phyloP scores from a whole-genome alignment of 2,797 vertebrate species.

The Carcharodon carcharias region DNA sequence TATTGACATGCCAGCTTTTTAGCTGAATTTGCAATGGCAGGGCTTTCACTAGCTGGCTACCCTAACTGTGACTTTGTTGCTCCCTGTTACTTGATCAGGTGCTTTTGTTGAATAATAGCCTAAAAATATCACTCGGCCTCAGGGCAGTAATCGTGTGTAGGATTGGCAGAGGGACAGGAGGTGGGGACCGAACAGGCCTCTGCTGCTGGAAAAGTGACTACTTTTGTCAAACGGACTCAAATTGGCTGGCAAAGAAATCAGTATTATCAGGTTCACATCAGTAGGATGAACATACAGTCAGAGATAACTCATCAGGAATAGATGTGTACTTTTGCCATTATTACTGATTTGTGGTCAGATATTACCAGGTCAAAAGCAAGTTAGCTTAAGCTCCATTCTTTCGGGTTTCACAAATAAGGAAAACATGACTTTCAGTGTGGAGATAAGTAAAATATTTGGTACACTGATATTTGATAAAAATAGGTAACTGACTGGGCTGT shows the following conservation, averaged over 20 bases:
- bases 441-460: not conserved
- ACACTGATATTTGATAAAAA: not conserved
- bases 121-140: not conserved
- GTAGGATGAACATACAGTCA: not conserved
- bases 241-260: not conserved
- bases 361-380: not conserved
- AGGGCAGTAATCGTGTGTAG: not conserved
- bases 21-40: not conserved
- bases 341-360: not conserved
- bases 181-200: not conserved
- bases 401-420: not conserved
- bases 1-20: not conserved
- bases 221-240: not conserved
- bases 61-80: not conserved
- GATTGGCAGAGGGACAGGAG: not conserved
- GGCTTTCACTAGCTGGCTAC: not conserved
- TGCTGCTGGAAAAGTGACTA: not conserved
- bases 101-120: not conserved
- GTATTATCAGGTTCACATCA: not conserved
- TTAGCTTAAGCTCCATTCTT: not conserved
- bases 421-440: not conserved
- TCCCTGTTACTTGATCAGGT: not conserved
- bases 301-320: not conserved
- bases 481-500: not conserved
- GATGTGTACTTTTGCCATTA: not conserved